A percentile compares a stretch with the other conserved stretches of the same genome.
Evolutionary conservation across 1,140 invertebrate species (phyloP).

Genomic region (Scaptomyza graminum): DNA sequence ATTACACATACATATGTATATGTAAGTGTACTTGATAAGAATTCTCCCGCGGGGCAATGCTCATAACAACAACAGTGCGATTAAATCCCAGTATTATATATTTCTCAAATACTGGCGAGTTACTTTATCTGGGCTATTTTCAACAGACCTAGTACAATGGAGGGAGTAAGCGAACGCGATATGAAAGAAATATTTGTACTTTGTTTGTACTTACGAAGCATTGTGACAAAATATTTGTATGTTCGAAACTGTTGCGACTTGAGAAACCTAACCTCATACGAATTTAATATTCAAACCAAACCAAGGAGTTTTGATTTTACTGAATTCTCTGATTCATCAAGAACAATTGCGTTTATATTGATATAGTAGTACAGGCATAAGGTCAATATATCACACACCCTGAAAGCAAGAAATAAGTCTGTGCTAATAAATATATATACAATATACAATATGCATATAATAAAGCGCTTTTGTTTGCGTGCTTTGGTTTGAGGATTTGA

Average conservation of each 20-base stretch:
- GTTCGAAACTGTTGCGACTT: no score
- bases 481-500: constrained; percentile 4
- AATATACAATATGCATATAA: background rate
- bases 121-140: constrained; percentile 7
- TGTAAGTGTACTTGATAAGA: constrained; percentile 28
- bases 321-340: no score
- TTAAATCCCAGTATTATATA: constrained; percentile 26
- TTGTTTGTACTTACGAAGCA: background rate
- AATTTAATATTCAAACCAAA: no score
- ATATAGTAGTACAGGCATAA: no score
- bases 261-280: no score
- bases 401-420: background rate
- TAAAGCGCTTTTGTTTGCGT: constrained; percentile 5
- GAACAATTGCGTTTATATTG: no score
- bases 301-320: no score
- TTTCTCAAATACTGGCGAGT: constrained; percentile 20
- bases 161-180: background rate
- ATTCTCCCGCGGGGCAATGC: constrained; percentile 22
- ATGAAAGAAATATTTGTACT: background rate
- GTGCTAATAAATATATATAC: background rate
- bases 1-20: background rate
- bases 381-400: background rate
- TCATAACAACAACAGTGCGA: constrained; percentile 17
- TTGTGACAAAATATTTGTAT: no score
- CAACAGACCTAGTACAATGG: background rate